Evolutionary conservation across 2,113 vertebrate species (phyloP).

Genomic region (Megaptera novaeangliae): DNA sequence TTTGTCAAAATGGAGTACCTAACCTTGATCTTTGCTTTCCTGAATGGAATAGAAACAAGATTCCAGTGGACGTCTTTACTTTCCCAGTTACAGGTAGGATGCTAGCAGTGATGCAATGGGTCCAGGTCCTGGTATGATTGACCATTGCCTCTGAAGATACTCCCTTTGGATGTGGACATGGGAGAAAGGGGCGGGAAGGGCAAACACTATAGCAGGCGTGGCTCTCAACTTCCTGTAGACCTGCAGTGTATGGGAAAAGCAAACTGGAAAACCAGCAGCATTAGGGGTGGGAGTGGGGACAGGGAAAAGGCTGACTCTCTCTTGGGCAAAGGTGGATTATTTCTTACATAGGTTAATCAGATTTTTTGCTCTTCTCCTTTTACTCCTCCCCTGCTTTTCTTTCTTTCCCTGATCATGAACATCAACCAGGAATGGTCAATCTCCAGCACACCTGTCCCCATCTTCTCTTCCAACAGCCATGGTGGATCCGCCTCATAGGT

Average conservation of each 20-base stretch:
- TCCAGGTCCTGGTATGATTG: background rate
- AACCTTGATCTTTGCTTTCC: slow-evolving; percentile 38
- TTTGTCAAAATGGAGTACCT: slow-evolving; percentile 56
- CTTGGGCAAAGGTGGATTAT: background rate
- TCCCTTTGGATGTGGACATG: background rate
- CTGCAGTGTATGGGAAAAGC: background rate
- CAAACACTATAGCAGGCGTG: background rate
- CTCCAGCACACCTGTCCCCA: background rate
- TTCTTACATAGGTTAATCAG: background rate
- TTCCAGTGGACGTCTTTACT: background rate
- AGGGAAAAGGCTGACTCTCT: background rate
- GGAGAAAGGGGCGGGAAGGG: background rate
- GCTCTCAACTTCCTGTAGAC: background rate
- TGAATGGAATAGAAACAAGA: slow-evolving; percentile 65
- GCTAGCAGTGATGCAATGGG: background rate
- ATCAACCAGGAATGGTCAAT: background rate
- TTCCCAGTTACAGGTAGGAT: background rate
- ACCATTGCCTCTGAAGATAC: background rate
- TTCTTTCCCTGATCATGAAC: background rate
- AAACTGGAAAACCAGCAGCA: background rate
- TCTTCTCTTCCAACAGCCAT: background rate
- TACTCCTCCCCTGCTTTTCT: background rate
- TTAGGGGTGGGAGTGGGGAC: no score
- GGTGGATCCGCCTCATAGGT: background rate
- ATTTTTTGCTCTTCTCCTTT: background rate